phyloP scores from a whole-genome alignment of 1,140 invertebrate species.

The Ylistrum balloti region DNA sequence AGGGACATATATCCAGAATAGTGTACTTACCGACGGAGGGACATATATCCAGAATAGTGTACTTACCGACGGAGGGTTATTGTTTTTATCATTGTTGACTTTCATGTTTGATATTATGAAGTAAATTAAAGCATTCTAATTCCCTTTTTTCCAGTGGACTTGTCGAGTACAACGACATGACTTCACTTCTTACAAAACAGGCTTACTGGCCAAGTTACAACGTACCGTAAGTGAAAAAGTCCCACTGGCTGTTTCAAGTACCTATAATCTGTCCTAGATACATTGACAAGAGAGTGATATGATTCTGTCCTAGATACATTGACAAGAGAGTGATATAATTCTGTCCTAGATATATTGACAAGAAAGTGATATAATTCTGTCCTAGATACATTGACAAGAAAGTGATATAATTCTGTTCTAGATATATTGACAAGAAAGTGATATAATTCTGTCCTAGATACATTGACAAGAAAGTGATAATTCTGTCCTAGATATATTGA shows the following conservation, averaged over 20 bases:
- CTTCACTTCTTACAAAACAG: conserved; percentile 86
- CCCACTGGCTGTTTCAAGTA: neutral
- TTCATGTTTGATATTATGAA: no score
- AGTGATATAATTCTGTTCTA: conserved; percentile 56
- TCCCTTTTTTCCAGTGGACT: conserved; percentile 77
- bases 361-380: no score
- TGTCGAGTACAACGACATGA: conserved; percentile 86
- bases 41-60: no score
- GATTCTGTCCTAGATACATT: conserved; percentile 84
- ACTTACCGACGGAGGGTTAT: no score
- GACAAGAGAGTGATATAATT: conserved; percentile 55
- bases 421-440: conserved; percentile 85
- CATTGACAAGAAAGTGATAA: conserved; percentile 82
- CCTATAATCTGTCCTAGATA: conserved; percentile 82
- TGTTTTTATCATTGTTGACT: no score
- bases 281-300: conserved; percentile 82
- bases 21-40: no score
- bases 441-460: conserved; percentile 80
- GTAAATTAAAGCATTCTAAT: no score
- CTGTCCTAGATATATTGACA: conserved; percentile 85
- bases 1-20: no score
- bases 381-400: conserved; percentile 86
- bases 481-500: conserved; percentile 84
- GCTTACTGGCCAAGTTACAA: conserved; percentile 92
- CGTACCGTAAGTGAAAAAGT: conserved; percentile 84